Evolutionary conservation across 2,797 vertebrate genomes (phyloP).

Genomic region (Enteromius paludinosus): DNA sequence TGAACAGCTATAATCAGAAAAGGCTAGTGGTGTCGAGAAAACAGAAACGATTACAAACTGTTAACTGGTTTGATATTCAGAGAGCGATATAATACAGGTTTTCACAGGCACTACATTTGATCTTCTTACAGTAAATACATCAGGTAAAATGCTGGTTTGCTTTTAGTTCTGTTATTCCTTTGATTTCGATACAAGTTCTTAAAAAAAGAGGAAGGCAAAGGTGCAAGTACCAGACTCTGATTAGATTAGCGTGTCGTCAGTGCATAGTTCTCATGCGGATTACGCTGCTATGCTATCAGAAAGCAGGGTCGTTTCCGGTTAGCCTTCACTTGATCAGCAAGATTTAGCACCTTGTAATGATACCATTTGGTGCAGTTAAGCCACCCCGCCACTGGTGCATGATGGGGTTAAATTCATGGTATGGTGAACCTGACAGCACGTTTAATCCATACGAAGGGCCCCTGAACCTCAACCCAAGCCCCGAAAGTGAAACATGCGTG

Average conservation of each 20-base stretch:
- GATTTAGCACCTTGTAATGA: conserved; percentile 93
- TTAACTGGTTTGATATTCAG: conserved; percentile 82
- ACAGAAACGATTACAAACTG: conserved; percentile 79
- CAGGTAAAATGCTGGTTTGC: conserved; percentile 96
- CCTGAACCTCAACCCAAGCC: not conserved
- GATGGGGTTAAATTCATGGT: conserved; percentile 25
- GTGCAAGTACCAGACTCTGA: conserved; percentile 88
- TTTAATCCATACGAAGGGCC: not conserved
- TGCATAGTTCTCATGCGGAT: conserved; percentile 99
- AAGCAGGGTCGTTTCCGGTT: conserved; percentile 85
- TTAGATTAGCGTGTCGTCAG: conserved; percentile 81
- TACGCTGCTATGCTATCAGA: conserved; percentile 91
- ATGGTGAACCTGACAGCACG: not conserved
- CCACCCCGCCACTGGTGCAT: conserved; percentile 79
- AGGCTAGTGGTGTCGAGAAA: conserved; percentile 96
- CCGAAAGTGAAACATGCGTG: conserved; percentile 5
- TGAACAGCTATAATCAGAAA: conserved; percentile 94
- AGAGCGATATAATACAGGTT: conserved; percentile 97
- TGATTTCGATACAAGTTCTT: conserved; percentile 81
- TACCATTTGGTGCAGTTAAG: conserved; percentile 83
- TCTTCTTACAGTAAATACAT: conserved; percentile 90
- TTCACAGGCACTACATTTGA: conserved; percentile 99
- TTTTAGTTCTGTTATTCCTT: conserved; percentile 75
- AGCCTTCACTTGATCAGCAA: conserved; percentile 82
- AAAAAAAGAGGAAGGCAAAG: conserved; percentile 92